Base-by-base conservation (phyloP, 2,888 invertebrate genomes). In the Lasius fuliginosus region DNA sequence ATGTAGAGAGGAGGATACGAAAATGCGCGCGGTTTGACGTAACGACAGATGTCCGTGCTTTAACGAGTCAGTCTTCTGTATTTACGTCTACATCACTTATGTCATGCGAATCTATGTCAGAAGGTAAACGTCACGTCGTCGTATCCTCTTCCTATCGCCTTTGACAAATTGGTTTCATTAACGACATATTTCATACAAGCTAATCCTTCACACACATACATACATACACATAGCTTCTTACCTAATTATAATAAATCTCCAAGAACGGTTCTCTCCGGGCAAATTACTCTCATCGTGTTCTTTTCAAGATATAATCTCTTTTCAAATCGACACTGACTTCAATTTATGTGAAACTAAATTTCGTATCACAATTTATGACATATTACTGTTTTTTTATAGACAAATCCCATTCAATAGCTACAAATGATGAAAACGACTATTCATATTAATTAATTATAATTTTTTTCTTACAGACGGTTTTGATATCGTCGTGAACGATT, bases 401-500 rank as follows among this genome's bases (percentile, higher is more conserved):
- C 9, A 58, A 12, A 62, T 46, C 12, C 2, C 3, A 64, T 46
- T 60, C 33, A 18, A 12, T 30, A 30, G 62, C 30, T 30, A 30
- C 33, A 1, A 46, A 75, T 74, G 18, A 60, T 27, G 53, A 40
- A 58, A 40, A 11, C 18, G 12, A 40, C 11, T 27, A 60, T 40
- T 60, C 23, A 27, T 0, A 8, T 1, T 5, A 15, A 40, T n/a
- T n/a, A n/a, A n/a, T n/a, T n/a, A n/a, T n/a, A n/a, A n/a, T n/a
- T n/a, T 56, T 27, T 9, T 36, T 75, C 8, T 53, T 77, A 86
- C 95, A 98, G 98, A 98, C 95, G 99, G 98, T 74, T 99, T 99
- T 93, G 99, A 99, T 94, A 98, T 99, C 91, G 98, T 98, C 49
- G 98, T 99, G 36, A 99, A 98, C 94, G 98, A 99, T 94, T 99